Base-by-base conservation (phyloP, 2,113 vertebrate species). In the Hyperopisus bebe region DNA sequence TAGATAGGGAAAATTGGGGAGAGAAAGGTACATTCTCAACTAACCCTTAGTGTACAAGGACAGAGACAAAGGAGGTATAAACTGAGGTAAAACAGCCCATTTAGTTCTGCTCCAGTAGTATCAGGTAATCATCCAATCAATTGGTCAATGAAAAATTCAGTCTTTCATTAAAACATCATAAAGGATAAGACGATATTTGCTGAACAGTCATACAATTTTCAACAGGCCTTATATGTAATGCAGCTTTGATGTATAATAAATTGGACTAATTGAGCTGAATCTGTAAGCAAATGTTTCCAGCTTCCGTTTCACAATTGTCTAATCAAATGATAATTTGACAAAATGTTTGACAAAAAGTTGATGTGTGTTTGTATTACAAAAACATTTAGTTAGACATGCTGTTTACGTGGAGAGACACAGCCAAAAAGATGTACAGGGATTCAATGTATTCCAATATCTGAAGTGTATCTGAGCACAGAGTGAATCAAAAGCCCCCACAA, bases 51-150 rank as follows among this genome's bases (percentile, higher is more conserved):
- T 82, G 74, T 51, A 53, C 27, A 89, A 46, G 35, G 48, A 42
- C 50, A 85, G 80, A 31, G 80, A 62, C 80, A 55, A 85, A 51
- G 83, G 89, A 58, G 42, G 58, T 55, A 62, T 84, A 84, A 46
- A 84, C 77, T 70, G 50, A 46, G n/a, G 27, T 82, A 83, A 82
- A 42, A 82, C 13, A 55, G 31, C 31, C 48, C 88, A 89, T 44
- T 74, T 88, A 74, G 88, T 48, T 27, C 58, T 88, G 88, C 15
- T n/a, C 58, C 66, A 84, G 11, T 87, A 27, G 24, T 46, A 85
- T 35, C n/a, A 48, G 70, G 70, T 31, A 74, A 53, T 51, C 44
- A 77, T 35, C 70, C 88, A 53, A 42, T 82, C 3, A 77, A 62
- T 88, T 88, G 88, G 50, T 53, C 31, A 50, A 5, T 51, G 48